Base-by-base conservation (phyloP, 2,797 vertebrate genomes). In the Neomorphus geoffroyi region DNA sequence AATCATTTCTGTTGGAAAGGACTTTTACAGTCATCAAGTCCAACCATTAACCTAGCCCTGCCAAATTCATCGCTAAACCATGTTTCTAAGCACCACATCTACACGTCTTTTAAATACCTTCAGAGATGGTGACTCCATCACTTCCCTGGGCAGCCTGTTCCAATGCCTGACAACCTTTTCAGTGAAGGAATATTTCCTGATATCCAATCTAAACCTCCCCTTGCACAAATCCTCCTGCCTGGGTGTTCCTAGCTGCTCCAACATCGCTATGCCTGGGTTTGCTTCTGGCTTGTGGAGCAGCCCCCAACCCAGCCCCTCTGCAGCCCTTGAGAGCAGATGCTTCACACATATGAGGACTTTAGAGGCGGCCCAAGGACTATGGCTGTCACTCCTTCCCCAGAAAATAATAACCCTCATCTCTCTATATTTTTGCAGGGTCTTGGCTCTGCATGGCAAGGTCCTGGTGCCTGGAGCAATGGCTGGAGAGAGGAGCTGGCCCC, bases 391-490 rank as follows among this genome's bases (percentile, higher is more conserved):
- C 27, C 26, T 14, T 7, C 21, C 27, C 27, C 66, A 79, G n/a
- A 72, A 92, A 78, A 23, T 2, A 24, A 21, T 2, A 24, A 46
- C 2, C 22, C 48, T 13, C 10, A 2, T 60, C 10, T 8, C 37
- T 10, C 27, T 9, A 1, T 54, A 54, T 23, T 81, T 62, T 50
- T 2, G 2, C 39, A 15, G 51, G 27, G 48, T 37, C 43, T 51
- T 28, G 70, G 30, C 37, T 57, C 66, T 23, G 19, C 53, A 7
- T 0, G 7, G 46, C 10, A 13, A 13, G 72, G n/a, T 41, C 48
- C 56, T 0, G 0, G n/a, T 6, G 66, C 72, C 66, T n/a, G 1
- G 1, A 83, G 77, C 72, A 9, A 4, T 1, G 70, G 56, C 73
- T 80, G 80, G 54, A 60, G 71, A 23, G 45, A 21, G 32, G 56